These are phyloP conservation scores for Chrysina gloriosa DNA, from an alignment of 2,888 invertebrate genomes.

Conservation along the genomic window DNA sequence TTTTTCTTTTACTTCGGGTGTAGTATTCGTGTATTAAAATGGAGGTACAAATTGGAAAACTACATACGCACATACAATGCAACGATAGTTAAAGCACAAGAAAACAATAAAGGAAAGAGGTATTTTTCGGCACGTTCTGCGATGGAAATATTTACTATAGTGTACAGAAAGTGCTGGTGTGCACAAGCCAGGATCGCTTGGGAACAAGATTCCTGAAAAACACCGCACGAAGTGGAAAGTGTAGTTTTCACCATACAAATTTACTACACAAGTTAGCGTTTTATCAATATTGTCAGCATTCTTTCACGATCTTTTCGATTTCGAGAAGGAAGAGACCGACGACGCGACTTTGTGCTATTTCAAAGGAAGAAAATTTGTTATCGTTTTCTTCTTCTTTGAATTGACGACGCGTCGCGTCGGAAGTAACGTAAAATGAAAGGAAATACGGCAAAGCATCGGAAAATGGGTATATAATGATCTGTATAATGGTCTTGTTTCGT, in stretches of 20 bases:
- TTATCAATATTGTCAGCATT: not conserved
- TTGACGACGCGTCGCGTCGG: not conserved
- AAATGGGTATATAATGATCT: not conserved
- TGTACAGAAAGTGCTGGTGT: no score
- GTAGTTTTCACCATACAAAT: not conserved
- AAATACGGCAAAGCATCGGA: not conserved
- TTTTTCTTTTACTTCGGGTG: no score
- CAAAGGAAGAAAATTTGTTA: constrained; percentile 21
- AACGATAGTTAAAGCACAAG: no score
- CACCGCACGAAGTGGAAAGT: not conserved
- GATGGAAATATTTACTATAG: no score
- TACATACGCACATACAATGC: no score
- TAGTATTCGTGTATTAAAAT: no score
- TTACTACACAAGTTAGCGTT: not conserved
- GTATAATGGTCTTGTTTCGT: not conserved
- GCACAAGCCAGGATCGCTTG: no score
- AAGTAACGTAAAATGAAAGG: constrained; percentile 1
- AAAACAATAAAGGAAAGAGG: no score
- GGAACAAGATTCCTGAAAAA: not conserved
- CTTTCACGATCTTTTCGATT: not conserved
- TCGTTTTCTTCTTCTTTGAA: not conserved
- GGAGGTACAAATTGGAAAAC: no score
- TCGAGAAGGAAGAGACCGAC: not conserved
- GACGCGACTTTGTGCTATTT: not conserved
- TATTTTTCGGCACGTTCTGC: no score